Evolutionary conservation across 2,888 invertebrate genomes (phyloP), one percentile per base, ranked within the genome.

Genomic region (Eupithecia dodoneata): DNA sequence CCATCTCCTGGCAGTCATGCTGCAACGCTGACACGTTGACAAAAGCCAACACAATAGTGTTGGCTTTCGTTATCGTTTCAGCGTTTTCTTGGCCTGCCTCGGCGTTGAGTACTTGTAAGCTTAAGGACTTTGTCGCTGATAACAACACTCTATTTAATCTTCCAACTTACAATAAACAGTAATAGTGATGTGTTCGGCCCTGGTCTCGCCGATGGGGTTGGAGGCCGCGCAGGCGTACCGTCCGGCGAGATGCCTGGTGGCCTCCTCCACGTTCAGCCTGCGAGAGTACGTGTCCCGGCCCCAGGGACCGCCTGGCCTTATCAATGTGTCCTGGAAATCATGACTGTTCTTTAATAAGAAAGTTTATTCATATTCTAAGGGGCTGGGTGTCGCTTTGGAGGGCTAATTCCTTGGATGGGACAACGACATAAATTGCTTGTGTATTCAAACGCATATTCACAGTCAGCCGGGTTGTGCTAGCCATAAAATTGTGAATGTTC

Each of bases 191-290:
- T 86, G 85, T 15, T 94, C 93, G 0, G 94, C 88, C 69, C 90
- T 87, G 0, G 93, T 94, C 78, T 92, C 91, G 1, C 94, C 94
- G 15, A 94, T 84, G 41, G 83, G 86, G 84, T 94, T 95, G 30
- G 77, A 81, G 0, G 94, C 94, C 2, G 92, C 89, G 82, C 94
- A 95, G 10, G 93, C 87, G 87, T 95, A 95, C 10, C 87, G 84
- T 0, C 95, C 95, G 0, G 92, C 88, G 81, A 92, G 93, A 3
- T 82, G 83, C 0, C 93, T 84, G 15, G 88, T 89, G 7, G 88
- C 85, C 74, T 94, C 93, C 55, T 92, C 91, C 6, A 94, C 84
- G 7, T 87, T 72, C 67, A 94, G 84, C 45, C 82, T 84, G 3
- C 86, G 84, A 0, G 90, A 88, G 0, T 86, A 82, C 0, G 89